Conservation (phyloP, 2,113 vertebrate genomes). For the Dasyornis broadbenti region DNA sequence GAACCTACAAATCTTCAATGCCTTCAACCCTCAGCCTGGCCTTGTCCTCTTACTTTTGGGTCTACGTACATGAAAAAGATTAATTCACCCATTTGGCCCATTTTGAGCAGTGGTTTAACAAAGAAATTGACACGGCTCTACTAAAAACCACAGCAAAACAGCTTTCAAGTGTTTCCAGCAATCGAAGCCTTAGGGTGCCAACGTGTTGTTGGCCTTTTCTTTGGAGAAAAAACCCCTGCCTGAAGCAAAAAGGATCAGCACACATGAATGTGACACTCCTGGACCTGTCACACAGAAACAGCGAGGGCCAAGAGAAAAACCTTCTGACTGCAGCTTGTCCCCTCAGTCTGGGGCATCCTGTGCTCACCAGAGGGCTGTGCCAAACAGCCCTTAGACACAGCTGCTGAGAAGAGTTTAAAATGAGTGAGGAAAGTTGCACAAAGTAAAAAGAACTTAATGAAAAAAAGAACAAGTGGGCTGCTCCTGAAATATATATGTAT, state of each 20-base stretch:
- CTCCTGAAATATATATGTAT: neutral
- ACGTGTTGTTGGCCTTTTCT: no score
- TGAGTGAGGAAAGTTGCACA: neutral
- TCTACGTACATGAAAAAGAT: neutral
- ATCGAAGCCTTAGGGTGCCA: no score
- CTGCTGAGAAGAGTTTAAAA: neutral
- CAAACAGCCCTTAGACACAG: neutral
- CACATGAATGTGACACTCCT: neutral
- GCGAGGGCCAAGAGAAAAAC: neutral
- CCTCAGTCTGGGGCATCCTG: rapidly evolving
- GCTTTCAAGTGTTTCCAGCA: no score
- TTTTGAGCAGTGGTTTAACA: no score
- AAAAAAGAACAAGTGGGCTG: neutral
- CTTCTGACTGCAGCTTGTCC: neutral
- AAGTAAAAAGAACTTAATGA: neutral
- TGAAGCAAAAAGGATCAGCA: no score
- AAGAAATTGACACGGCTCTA: no score
- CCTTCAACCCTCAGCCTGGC: neutral
- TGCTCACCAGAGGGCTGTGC: neutral
- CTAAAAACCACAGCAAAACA: no score
- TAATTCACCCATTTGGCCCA: no score
- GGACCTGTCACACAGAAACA: neutral
- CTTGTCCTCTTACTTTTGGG: neutral
- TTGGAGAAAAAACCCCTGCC: no score
- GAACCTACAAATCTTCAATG: neutral